Base-by-base conservation (phyloP, 2,113 vertebrate genomes). In the Nanorana parkeri region DNA sequence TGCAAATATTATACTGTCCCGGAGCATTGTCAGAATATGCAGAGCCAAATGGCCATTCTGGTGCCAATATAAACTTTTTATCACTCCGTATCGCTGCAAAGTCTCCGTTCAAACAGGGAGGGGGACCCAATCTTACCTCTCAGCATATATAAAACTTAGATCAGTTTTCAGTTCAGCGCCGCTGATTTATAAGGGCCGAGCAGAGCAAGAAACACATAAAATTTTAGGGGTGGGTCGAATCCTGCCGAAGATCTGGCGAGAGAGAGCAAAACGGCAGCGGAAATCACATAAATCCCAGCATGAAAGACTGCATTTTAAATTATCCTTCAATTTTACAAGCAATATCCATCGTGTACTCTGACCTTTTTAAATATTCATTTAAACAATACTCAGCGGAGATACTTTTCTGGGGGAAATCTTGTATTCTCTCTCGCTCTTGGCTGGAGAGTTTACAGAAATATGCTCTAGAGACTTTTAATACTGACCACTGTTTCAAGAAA, bases 281-380 rank as follows among this genome's bases (percentile, higher is more conserved):
- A 24, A 79, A 52, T 68, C 71, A 36, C 73, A 67, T 83, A 87
- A 85, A 73, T 73, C 52, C 77, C 84, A 84, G 66, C 41, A 60
- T 80, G 54, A 80, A 47, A 64, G 24, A 0, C 20, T 3, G 16
- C 21, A 55, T 52, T 78, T 84, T 83, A 85, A 75, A 85, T 58
- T 81, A n/a, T 64, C 4, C 0, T 81, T 84, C 81, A 85, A 87
- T 87, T 79, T 79, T 86, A 79, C 71, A 68, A 69, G 20, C 63
- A 71, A 85, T 84, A 84, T 84, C 81, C 36, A 65, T 84, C 81
- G 85, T 79, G 65, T 84, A 86, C 83, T 85, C 84, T 84, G 81
- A 79, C 84, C 85, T 88, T 86, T 84, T 85, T 85, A 84, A 54
- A 80, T 83, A 79, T 87, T 85, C 86, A 82, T 89, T 86, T 87